Evolutionary conservation across 2,888 invertebrate genomes (phyloP), one percentile per base, ranked within the genome.

Genomic region (Drosophila hawaiiensis): DNA sequence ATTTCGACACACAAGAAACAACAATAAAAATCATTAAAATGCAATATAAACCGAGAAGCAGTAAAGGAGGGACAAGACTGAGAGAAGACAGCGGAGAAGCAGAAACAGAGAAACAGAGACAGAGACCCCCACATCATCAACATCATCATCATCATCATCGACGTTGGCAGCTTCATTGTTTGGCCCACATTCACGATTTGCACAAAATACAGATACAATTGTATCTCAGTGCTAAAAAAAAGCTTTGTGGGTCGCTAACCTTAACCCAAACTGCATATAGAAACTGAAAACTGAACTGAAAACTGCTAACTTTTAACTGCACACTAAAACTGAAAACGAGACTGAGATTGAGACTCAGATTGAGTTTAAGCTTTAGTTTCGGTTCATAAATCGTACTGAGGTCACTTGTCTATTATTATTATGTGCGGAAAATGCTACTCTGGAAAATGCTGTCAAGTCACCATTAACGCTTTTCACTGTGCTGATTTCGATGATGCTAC

Each of bases 221-320:
- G 64, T 68, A 68, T 53, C 47, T 70, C 14, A 22, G 29, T 60
- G 50, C 33, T 37, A 29, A 59, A 58, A 60, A 53, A 39, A 55
- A 19, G 25, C 16, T 61, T n/a, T 60, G 50, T 65, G 70, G 79
- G 55, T 67, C 65, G 49, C 35, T 50, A 76, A 83, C 76, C 76
- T 84, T 81, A 84, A 78, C 84, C 82, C 82, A 65, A 80, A 75
- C 73, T 71, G 68, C 52, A 66, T 35, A 68, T 54, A 37, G 53
- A 69, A 76, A 76, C 47, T 56, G 56, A 56, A 56, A 56, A 29
- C 73, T 53, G 10, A 78, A 73, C 43, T 10, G 28, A 28, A 29
- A 50, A 50, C 66, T 54, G 4, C 12, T 12, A n/a, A n/a, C 16
- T 28, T 19, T n/a, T 39, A 77, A 71, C 70, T 65, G 63, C 52